phyloP scores from a whole-genome alignment of 2,888 invertebrate species.

The Boloria euphrosyne region DNA sequence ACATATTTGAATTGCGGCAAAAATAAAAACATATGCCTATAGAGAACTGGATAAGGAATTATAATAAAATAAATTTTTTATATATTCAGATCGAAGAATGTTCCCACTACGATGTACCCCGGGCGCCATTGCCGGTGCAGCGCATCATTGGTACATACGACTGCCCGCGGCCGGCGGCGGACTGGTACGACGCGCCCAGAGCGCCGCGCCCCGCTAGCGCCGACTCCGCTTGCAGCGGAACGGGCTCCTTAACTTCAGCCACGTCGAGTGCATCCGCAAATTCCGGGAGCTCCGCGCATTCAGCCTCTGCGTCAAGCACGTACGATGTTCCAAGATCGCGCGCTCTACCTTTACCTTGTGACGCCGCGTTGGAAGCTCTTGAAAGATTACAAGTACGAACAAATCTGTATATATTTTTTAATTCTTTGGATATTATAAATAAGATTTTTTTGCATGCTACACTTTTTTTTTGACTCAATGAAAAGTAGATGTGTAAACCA shows the following conservation, averaged over 20 bases:
- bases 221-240: constrained; percentile 81
- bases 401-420: neutral
- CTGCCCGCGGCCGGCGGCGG: constrained; percentile 73
- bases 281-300: constrained; percentile 73
- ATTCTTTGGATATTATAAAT: neutral
- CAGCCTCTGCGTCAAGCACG: constrained; percentile 75
- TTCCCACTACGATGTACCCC: constrained; percentile 77
- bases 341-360: constrained; percentile 74
- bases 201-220: constrained; percentile 80
- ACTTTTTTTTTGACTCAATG: too few relatives aligned
- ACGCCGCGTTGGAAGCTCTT: constrained; percentile 75
- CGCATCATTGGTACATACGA: constrained; percentile 87
- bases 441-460: too few relatives aligned
- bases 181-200: constrained; percentile 77
- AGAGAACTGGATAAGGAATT: neutral
- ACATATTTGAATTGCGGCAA: neutral
- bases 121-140: constrained; percentile 81
- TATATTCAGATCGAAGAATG: constrained; percentile 72
- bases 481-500: too few relatives aligned
- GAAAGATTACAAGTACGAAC: constrained; percentile 81
- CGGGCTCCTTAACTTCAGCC: constrained; percentile 75
- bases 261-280: constrained; percentile 77
- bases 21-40: neutral
- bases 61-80: constrained; percentile 25
- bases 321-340: constrained; percentile 76